A percentile compares a stretch with the other conserved stretches of the same genome.
These are phyloP conservation scores for Pelecanus crispus DNA, from an alignment of 2,113 vertebrate species.

Conservation along the genomic window DNA sequence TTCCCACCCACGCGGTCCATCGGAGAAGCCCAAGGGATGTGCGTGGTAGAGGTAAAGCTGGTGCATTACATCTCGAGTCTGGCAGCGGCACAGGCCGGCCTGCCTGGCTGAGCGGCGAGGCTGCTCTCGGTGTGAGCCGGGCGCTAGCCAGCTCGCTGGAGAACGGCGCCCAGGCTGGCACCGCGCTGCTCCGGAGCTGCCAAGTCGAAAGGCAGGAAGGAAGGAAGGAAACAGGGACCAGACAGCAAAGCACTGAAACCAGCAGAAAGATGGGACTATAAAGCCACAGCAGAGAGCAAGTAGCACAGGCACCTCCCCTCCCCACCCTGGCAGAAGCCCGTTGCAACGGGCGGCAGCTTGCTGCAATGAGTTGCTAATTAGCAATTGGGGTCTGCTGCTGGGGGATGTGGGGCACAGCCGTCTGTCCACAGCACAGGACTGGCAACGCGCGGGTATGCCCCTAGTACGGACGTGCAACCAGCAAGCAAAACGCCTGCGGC, in stretches of 20 bases:
- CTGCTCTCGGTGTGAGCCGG: neutral
- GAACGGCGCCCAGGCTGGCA: constrained; percentile 2
- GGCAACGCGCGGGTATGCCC: neutral
- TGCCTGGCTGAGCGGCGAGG: neutral
- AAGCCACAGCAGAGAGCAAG: neutral
- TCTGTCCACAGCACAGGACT: neutral
- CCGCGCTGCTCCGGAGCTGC: neutral
- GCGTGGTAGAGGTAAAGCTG: neutral
- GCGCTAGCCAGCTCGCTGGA: neutral
- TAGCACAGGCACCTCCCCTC: neutral
- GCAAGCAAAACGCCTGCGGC: rapidly evolving
- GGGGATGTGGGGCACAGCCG: neutral
- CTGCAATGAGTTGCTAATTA: neutral
- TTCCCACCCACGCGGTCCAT: rapidly evolving
- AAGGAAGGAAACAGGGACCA: constrained; percentile 7
- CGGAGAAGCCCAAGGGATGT: rapidly evolving
- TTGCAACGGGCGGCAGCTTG: rapidly evolving
- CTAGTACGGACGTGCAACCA: rapidly evolving
- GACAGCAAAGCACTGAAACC: neutral
- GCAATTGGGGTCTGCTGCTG: neutral
- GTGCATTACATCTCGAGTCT: rapidly evolving
- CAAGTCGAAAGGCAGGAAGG: constrained; percentile 15
- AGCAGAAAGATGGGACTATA: neutral
- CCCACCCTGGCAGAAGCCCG: neutral
- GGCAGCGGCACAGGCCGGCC: neutral